These are phyloP conservation scores for Cygnus olor DNA, from an alignment of 2,797 vertebrate genomes.

Conservation along the genomic window DNA sequence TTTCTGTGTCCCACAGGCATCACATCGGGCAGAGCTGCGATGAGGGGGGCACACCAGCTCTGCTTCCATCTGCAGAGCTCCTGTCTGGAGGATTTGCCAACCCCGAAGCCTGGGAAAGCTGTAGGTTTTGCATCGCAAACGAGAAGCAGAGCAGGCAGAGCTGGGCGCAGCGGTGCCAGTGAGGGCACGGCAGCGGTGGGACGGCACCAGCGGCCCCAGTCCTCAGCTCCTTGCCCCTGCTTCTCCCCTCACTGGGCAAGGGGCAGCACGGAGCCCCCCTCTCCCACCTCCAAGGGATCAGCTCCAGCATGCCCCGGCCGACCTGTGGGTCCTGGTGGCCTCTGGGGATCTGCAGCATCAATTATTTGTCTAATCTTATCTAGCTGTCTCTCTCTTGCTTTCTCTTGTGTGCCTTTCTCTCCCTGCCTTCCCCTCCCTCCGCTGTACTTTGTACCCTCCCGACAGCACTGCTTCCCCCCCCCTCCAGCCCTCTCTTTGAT, in stretches of 20 bases:
- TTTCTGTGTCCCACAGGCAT: too few relatives aligned
- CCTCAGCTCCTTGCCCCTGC: not conserved
- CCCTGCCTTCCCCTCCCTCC: not conserved
- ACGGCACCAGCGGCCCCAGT: too few relatives aligned
- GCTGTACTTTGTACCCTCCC: conserved; percentile 20
- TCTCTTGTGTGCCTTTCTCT: not conserved
- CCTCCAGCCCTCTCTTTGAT: conserved; percentile 57
- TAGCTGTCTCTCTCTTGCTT: not conserved
- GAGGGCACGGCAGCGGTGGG: too few relatives aligned
- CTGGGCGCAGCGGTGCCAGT: too few relatives aligned
- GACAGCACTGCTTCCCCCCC: conserved; percentile 6
- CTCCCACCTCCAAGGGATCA: too few relatives aligned
- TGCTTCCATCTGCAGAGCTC: too few relatives aligned
- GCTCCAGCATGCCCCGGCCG: fast-evolving
- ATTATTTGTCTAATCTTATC: not conserved
- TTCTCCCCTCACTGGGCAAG: not conserved
- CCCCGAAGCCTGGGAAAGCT: too few relatives aligned
- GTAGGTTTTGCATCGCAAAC: too few relatives aligned
- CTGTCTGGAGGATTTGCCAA: too few relatives aligned
- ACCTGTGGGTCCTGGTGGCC: not conserved
- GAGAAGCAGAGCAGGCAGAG: too few relatives aligned
- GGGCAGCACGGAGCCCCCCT: not conserved
- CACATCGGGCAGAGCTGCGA: too few relatives aligned
- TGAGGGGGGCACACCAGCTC: too few relatives aligned
- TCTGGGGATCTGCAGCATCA: not conserved